Evolutionary conservation across 2,888 invertebrate species (phyloP).

Genomic region (Caenorhabditis sp.): DNA sequence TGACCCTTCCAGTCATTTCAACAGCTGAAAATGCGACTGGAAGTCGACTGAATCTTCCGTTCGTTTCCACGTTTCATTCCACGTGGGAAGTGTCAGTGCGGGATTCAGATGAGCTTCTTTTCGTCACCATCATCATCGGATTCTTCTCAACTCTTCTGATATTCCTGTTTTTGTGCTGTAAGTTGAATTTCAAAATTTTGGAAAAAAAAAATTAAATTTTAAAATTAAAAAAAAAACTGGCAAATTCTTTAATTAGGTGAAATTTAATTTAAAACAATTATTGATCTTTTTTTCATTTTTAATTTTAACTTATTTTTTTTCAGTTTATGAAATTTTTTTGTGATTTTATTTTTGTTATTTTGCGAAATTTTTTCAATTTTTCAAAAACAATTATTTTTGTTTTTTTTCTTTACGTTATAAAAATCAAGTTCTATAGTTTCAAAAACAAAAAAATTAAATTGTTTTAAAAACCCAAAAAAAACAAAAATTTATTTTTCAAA

Average conservation of each 20-base stretch:
- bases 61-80: constrained; percentile 27
- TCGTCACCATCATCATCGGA: constrained; percentile 25
- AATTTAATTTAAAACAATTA: no score
- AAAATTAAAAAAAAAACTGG: no score
- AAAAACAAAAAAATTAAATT: not conserved
- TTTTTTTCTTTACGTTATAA: no score
- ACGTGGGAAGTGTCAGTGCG: constrained; percentile 3
- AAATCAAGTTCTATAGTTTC: no score
- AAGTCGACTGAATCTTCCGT: constrained; percentile 12
- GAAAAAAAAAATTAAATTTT: no score
- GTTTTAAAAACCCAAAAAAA: not conserved
- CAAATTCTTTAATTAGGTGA: no score
- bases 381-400: no score
- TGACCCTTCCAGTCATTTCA: constrained; percentile 39
- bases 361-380: constrained; percentile 4
- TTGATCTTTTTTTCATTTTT: no score
- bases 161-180: constrained; percentile 30
- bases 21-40: constrained; percentile 44
- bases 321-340: no score
- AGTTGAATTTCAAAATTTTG: not conserved
- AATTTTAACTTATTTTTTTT: no score
- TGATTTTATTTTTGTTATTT: no score
- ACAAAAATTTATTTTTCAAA: no score
- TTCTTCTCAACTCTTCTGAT: constrained; percentile 36
- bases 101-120: not conserved